These are phyloP conservation scores for Synanceia verrucosa DNA, from an alignment of 2,797 vertebrate species.

Conservation along the genomic window DNA sequence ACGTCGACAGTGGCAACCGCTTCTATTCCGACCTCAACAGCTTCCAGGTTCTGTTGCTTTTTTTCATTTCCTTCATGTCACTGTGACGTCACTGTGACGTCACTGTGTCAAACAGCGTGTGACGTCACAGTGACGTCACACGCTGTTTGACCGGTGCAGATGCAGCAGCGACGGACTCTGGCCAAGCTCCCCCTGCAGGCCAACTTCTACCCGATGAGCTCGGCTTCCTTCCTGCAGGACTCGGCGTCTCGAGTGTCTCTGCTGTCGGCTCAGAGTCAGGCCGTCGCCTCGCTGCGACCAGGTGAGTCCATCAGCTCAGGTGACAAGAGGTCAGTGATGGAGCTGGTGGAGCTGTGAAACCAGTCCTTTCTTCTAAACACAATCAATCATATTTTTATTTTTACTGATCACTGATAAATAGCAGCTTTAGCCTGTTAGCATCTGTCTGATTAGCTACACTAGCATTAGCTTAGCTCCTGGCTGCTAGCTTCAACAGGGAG, in stretches of 20 bases:
- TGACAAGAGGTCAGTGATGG: too few species aligned
- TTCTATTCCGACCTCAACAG: conserved; percentile 94
- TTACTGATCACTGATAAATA: background rate
- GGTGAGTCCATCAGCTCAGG: too few species aligned
- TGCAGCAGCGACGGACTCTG: conserved; percentile 88
- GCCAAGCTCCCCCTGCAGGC: conserved; percentile 92
- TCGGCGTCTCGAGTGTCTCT: conserved; percentile 80
- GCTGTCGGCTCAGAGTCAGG: conserved; percentile 90
- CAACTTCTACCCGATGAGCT: conserved; percentile 93
- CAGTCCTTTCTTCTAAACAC: too few species aligned
- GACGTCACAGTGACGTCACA: background rate
- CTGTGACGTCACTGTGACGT: background rate
- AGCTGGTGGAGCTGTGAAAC: too few species aligned
- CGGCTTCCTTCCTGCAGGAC: conserved; percentile 90
- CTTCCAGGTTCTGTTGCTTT: conserved; percentile 85
- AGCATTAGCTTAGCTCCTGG: too few species aligned
- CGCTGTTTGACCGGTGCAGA: conserved; percentile 72
- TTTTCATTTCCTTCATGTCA: background rate
- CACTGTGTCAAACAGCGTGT: too few species aligned
- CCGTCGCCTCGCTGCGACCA: conserved; percentile 81
- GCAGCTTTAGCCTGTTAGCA: too few species aligned
- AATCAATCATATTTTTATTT: background rate
- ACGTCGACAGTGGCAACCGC: conserved; percentile 84
- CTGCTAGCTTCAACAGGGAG: too few species aligned
- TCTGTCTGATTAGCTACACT: too few species aligned